Evolutionary conservation across 2,888 invertebrate species (phyloP).

Genomic region (Neocrepidodera transversa): DNA sequence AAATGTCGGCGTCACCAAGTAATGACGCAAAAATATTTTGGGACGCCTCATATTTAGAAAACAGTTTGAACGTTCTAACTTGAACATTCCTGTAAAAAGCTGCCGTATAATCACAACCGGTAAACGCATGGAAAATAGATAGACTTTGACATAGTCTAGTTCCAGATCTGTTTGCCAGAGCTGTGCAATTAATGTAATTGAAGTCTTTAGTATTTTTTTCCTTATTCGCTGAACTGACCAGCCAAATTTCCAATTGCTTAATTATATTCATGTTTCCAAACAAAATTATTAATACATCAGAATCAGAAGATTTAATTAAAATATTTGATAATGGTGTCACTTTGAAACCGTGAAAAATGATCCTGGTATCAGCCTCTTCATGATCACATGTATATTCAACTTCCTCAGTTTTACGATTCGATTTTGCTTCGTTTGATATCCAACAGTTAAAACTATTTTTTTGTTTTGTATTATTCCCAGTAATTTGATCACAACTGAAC

Average conservation of each 20-base stretch:
- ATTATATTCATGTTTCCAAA: slow-evolving; percentile 45
- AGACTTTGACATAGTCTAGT: slow-evolving; percentile 36
- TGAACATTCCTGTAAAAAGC: slow-evolving; percentile 49
- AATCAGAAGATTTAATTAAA: slow-evolving; percentile 38
- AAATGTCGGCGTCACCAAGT: neutral
- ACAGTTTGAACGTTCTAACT: slow-evolving; percentile 45
- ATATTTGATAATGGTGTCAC: slow-evolving; percentile 37
- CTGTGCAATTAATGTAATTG: slow-evolving; percentile 41
- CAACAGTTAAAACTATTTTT: slow-evolving; percentile 36
- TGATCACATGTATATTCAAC: slow-evolving; percentile 41
- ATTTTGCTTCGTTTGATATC: slow-evolving; percentile 21
- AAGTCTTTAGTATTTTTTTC: slow-evolving; percentile 23
- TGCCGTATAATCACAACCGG: slow-evolving; percentile 48
- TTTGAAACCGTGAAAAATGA: slow-evolving; percentile 43
- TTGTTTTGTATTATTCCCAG: slow-evolving; percentile 45
- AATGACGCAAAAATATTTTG: slow-evolving; percentile 50
- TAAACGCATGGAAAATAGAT: slow-evolving; percentile 48
- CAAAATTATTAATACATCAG: slow-evolving; percentile 45
- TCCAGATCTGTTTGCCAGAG: slow-evolving; percentile 42
- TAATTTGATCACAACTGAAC: slow-evolving; percentile 38
- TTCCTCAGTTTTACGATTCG: slow-evolving; percentile 38
- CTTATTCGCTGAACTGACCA: slow-evolving; percentile 34
- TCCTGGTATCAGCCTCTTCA: slow-evolving; percentile 43
- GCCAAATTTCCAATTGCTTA: slow-evolving; percentile 36
- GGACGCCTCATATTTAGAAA: too few relatives aligned